Conservation (phyloP, 2,113 vertebrate species). For the Procapra przewalskii region DNA sequence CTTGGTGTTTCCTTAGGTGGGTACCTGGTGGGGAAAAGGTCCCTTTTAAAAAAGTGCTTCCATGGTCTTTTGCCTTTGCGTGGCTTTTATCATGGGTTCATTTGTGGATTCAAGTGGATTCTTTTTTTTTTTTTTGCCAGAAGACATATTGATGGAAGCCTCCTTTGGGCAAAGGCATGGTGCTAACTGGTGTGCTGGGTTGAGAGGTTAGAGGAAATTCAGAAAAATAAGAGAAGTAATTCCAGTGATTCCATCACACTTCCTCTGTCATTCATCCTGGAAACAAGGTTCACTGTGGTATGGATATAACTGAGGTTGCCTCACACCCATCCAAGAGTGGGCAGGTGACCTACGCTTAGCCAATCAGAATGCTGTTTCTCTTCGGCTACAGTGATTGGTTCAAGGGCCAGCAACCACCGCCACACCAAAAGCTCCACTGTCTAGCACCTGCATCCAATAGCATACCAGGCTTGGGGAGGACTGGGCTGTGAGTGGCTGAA, state of each 20-base stretch:
- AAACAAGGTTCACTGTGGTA: not conserved
- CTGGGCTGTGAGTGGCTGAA: rapidly evolving
- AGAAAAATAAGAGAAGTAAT: not conserved
- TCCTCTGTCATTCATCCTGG: not conserved
- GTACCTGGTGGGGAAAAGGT: not conserved
- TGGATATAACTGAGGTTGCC: not conserved
- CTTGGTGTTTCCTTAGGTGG: not conserved
- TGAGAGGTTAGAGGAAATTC: not conserved
- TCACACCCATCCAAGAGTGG: not conserved
- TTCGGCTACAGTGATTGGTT: not conserved
- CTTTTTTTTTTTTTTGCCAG: not conserved
- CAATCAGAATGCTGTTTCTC: not conserved
- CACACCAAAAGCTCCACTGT: not conserved
- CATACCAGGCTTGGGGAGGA: not conserved
- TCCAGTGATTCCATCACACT: no score
- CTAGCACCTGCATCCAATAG: not conserved
- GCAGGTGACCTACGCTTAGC: not conserved
- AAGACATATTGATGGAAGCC: not conserved
- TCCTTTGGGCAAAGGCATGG: not conserved
- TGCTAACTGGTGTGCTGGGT: not conserved
- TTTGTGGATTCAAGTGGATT: not conserved
- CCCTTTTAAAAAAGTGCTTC: not conserved
- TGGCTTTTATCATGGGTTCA: not conserved
- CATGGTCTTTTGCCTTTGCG: not conserved
- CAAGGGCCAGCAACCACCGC: not conserved